Evolutionary conservation across 2,113 vertebrate species (phyloP), one percentile per base, ranked within the genome.

Genomic region (Centropus unirufus): DNA sequence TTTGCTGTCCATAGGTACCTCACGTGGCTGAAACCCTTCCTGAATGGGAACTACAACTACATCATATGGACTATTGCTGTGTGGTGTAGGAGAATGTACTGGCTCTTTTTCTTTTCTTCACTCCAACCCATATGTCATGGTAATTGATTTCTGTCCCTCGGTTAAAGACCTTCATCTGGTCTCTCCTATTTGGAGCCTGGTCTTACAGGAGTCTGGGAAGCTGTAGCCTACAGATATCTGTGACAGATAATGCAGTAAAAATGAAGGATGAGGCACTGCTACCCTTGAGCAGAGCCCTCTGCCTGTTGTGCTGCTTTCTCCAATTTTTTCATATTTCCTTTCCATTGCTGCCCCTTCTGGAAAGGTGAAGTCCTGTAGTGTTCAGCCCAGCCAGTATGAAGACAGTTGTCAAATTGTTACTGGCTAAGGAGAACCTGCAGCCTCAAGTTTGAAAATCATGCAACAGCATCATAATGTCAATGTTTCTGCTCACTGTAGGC

Each of bases 401-500:
- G 29, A 18, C 66, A 72, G 34, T 23, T 75, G 47, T 68, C 66
- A 78, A 36, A 57, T 7, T 61, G 26, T 64, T 82, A 47, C 27
- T 84, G 62, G 29, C 18, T 61, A 30, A 49, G 32, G 36, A 84
- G 69, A 86, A 73, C 9, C 29, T 24, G 26, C 47, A 92, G 81
- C 26, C 20, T 83, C 24, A 54, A 36, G 40, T 54, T 12, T 62
- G 40, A 80, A 85, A 87, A 58, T 49, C 30, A 22, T 24, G 17
- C 1, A 2, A 44, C 32, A 40, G 40, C n/a, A 9, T 61, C 5
- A 4, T 61, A 47, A 24, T 6, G 2, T 34, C 3, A 2, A 1
- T 30, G 46, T 5, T 68, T 11, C 44, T 72, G 40, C 52, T 83
- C 29, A 24, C 47, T 0, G 0, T 66, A 42, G 67, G 23, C 0